Evolutionary conservation across 2,797 vertebrate genomes (phyloP), one percentile per base, ranked within the genome.

Genomic region (Aldrovandia affinis): DNA sequence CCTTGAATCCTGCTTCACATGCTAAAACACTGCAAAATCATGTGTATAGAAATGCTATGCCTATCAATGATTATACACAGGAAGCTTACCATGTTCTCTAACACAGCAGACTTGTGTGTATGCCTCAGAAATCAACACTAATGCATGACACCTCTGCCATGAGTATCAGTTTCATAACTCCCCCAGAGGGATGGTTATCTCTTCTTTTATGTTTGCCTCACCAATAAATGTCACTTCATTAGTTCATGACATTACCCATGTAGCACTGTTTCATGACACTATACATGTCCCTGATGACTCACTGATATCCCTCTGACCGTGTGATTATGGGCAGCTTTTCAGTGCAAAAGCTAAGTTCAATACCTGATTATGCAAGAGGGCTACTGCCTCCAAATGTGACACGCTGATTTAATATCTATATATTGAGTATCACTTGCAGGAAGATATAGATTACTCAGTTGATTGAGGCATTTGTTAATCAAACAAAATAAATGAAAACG

Each of bases 221-320:
- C 28, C 68, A 39, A 42, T 39, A 73, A 73, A 73, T 73, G 68
- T 73, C 36, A 42, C 68, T 42, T 73, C 39, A 73, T 73, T 73
- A 73, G 68, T 15, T 20, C 14, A 33, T 42, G 6, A 15, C 20
- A 42, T 73, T 1, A 42, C 36, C 36, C 68, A 1, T 42, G 68
- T 12, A 18, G 68, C 18, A 25, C 68, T 1, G 15, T n/a, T 73
- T 33, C 68, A 22, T 39, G 36, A 33, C 20, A 33, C 68, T 73
- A 2, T 9, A 14, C 6, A 73, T 42, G 36, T 42, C 68, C 33
- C 33, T 42, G 68, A 6, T 22, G 68, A 15, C 15, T 39, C 36
- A 10, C 33, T 39, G 68, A 22, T 73, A 9, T 20, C 3, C 36
- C 33, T 73, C 68, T 73, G 33, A 73, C 33, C 5, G 36, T 22